A percentile compares a stretch with the other conserved stretches of the same genome.
phyloP scores from a whole-genome alignment of 1,140 invertebrate species.

The Lordiphosa stackelbergi region DNA sequence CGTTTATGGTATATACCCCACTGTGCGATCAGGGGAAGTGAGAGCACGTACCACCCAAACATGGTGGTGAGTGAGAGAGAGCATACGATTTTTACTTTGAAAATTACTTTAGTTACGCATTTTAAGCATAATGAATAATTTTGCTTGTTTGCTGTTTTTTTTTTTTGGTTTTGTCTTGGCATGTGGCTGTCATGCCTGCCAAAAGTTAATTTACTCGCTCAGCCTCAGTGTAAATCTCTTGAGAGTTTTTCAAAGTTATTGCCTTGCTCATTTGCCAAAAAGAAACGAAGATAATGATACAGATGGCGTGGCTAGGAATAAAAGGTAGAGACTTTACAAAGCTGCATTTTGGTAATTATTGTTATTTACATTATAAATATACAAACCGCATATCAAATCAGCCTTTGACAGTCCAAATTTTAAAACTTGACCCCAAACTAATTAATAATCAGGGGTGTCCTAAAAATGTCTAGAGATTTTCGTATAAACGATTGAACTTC shows the following conservation, averaged over 20 bases:
- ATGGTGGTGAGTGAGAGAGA: slow-evolving; percentile 16
- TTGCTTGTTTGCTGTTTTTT: slow-evolving; percentile 9
- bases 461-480: too few species aligned
- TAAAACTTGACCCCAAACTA: too few species aligned
- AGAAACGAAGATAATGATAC: slow-evolving; percentile 4
- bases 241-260: slow-evolving; percentile 37
- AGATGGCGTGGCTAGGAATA: neutral
- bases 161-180: neutral
- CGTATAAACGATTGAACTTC: too few species aligned
- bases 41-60: neutral
- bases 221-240: slow-evolving; percentile 22
- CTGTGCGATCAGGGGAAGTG: slow-evolving; percentile 2
- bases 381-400: too few species aligned
- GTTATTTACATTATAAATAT: too few species aligned
- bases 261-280: slow-evolving; percentile 11
- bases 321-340: neutral
- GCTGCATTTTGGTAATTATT: too few species aligned
- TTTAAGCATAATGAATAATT: slow-evolving; percentile 66
- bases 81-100: slow-evolving; percentile 53
- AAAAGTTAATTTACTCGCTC: slow-evolving; percentile 38
- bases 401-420: too few species aligned
- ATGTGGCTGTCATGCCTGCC: slow-evolving; percentile 26
- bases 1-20: neutral
- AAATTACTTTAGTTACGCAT: slow-evolving; percentile 71
- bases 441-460: too few species aligned